Evolutionary conservation across 2,888 invertebrate genomes (phyloP).

Genomic region (Mycalesis mineus): DNA sequence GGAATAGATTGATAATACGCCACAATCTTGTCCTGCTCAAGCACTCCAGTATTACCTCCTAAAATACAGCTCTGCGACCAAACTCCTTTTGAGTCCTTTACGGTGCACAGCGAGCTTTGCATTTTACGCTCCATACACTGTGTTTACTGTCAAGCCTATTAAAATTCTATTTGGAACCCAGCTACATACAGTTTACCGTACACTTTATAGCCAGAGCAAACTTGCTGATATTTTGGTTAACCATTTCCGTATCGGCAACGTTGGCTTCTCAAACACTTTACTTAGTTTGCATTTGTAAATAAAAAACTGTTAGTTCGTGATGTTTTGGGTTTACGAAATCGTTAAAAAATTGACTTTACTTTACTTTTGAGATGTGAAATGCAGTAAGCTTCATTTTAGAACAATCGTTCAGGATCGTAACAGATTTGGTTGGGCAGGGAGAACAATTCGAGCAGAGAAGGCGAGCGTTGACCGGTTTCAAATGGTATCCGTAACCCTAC

Average conservation of each 20-base stretch:
- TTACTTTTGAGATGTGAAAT: no score
- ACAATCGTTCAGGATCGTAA: no score
- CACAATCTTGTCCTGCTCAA: neutral
- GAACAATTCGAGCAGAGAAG: no score
- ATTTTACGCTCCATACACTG: slow-evolving; percentile 18
- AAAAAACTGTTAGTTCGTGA: no score
- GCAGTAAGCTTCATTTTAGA: no score
- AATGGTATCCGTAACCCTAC: no score
- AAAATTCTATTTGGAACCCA: slow-evolving; percentile 37
- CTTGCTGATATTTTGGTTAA: slow-evolving; percentile 11
- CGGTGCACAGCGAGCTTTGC: slow-evolving; percentile 13
- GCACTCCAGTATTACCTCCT: neutral
- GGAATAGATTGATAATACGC: neutral
- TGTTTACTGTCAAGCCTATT: slow-evolving; percentile 27
- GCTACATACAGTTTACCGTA: slow-evolving; percentile 18
- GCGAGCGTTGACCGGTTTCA: no score
- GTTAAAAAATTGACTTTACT: no score
- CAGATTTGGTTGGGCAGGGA: no score
- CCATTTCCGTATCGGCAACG: slow-evolving; percentile 5
- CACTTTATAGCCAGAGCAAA: slow-evolving; percentile 14
- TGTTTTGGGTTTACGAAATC: no score
- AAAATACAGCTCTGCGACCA: slow-evolving; percentile 7
- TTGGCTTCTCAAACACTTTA: neutral
- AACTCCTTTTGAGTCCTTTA: slow-evolving; percentile 19
- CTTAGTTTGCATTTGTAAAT: neutral